Percentiles rank a stretch among this genome's conserved stretches.
Conservation (phyloP, 2,113 vertebrate genomes). For the Sceloporus undulatus region DNA sequence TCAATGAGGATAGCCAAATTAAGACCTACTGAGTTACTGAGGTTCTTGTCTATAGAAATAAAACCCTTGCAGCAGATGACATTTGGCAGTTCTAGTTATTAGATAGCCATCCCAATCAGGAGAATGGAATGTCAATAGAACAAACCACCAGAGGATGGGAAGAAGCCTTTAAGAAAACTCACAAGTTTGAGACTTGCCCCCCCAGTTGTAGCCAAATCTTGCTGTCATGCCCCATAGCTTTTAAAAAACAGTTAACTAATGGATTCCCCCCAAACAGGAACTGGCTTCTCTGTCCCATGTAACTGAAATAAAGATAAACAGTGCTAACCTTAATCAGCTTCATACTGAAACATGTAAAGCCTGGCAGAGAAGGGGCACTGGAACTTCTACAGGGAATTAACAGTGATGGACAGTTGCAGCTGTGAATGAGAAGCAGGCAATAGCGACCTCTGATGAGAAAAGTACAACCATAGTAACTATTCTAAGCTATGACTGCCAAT, state of each 20-base stretch:
- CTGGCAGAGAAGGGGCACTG: neutral
- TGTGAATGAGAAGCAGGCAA: conserved; percentile 37
- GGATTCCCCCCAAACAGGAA: neutral
- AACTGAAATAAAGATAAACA: neutral
- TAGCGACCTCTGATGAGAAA: conserved; percentile 12
- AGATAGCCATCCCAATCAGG: neutral
- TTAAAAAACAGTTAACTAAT: neutral
- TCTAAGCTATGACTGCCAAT: conserved; percentile 34
- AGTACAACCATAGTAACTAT: conserved; percentile 34
- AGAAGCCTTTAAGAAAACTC: neutral
- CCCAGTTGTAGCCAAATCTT: neutral
- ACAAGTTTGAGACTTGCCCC: neutral
- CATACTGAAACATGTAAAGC: conserved; percentile 20
- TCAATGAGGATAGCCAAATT: neutral
- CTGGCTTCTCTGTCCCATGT: neutral
- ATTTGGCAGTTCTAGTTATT: neutral
- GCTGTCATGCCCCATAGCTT: neutral
- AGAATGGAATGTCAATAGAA: neutral
- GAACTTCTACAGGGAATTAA: neutral
- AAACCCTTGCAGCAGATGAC: too few relatives aligned
- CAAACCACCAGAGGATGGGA: neutral
- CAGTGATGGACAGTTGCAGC: conserved; percentile 71
- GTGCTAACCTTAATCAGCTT: conserved; percentile 17
- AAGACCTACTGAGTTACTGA: neutral
- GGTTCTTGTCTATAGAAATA: neutral